phyloP scores from a whole-genome alignment of 2,888 invertebrate genomes.

The Lasioglossum malachurum region DNA sequence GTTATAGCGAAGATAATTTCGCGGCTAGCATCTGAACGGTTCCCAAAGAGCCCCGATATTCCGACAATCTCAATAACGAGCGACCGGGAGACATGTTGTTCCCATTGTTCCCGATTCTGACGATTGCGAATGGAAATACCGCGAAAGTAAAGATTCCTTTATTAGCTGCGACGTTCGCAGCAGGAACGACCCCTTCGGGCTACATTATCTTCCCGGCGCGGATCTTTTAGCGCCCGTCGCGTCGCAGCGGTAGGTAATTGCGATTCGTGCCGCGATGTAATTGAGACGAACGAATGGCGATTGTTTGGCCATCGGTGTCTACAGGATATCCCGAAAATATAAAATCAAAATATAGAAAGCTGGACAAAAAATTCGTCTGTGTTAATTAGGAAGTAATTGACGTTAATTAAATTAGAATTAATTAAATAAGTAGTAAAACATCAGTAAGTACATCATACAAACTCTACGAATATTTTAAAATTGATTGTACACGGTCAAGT shows the following conservation, averaged over 20 bases:
- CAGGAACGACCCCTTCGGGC: background rate
- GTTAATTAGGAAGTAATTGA: too few relatives aligned
- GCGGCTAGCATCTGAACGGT: background rate
- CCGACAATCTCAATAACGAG: slow-evolving; percentile 16
- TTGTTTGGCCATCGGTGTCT: background rate
- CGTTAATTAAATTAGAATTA: too few relatives aligned
- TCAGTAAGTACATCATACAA: too few relatives aligned
- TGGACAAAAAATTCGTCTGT: too few relatives aligned
- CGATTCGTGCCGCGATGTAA: slow-evolving; percentile 29
- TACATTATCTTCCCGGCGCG: background rate
- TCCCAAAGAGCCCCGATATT: slow-evolving; percentile 14
- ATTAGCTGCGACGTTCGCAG: background rate
- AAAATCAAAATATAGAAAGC: background rate
- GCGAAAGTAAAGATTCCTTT: slow-evolving; percentile 14
- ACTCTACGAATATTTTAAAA: too few relatives aligned
- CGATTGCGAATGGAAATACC: slow-evolving; percentile 21
- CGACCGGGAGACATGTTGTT: background rate
- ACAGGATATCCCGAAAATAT: background rate
- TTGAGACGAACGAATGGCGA: slow-evolving; percentile 6
- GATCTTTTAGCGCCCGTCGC: background rate
- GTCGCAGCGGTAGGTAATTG: slow-evolving; percentile 36
- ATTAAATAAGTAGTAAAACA: too few relatives aligned
- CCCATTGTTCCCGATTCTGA: background rate
- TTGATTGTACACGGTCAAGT: too few relatives aligned
- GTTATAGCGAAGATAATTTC: slow-evolving; percentile 13